phyloP scores from a whole-genome alignment of 2,113 vertebrate species.

The Illadopsis cleaveri region DNA sequence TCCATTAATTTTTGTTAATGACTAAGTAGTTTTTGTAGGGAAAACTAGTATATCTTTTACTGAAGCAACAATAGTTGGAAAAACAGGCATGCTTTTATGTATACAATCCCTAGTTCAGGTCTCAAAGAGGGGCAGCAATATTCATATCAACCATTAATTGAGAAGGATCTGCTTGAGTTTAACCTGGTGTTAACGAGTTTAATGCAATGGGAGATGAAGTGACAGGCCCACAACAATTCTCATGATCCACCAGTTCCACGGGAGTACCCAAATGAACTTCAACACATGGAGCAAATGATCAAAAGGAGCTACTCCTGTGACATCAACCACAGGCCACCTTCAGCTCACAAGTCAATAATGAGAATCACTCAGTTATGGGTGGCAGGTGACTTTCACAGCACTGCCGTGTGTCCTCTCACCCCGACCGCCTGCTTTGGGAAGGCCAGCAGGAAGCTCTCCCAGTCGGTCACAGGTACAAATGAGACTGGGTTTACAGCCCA shows the following conservation, averaged over 20 bases:
- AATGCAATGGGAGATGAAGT: background rate
- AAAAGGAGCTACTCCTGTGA: background rate
- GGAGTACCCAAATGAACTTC: background rate
- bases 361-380: fast-evolving
- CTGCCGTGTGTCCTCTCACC: fast-evolving
- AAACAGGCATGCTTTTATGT: background rate
- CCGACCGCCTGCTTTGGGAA: fast-evolving
- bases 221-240: background rate
- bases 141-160: background rate
- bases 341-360: fast-evolving
- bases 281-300: background rate
- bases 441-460: background rate
- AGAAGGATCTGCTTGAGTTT: background rate
- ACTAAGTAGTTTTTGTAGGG: background rate
- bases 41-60: background rate
- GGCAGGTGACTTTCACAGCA: background rate
- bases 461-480: fast-evolving
- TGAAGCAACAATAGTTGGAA: background rate
- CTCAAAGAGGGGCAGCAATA: background rate
- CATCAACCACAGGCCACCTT: background rate
- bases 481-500: background rate
- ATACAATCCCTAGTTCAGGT: background rate
- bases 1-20: background rate
- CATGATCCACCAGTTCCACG: background rate
- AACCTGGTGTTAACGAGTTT: background rate